Conservation (phyloP, 2,797 vertebrate genomes). For the Sitta carolinensis region DNA sequence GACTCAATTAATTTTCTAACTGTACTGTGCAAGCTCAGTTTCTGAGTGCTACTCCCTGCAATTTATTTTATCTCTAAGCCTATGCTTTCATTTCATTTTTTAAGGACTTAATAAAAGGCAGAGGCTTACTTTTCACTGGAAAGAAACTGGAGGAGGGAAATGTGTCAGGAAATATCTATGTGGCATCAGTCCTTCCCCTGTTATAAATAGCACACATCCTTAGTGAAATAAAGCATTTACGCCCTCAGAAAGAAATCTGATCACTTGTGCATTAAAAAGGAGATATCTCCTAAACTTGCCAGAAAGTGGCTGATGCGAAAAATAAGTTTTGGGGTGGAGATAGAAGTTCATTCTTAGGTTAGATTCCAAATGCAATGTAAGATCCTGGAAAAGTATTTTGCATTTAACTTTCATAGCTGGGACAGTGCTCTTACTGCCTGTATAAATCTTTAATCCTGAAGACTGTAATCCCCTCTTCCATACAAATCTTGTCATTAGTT, state of each 20-base stretch:
- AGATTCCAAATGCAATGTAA: neutral
- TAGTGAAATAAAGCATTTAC: slow-evolving; percentile 33
- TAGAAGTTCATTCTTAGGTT: slow-evolving; percentile 27
- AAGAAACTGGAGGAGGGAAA: slow-evolving; percentile 23
- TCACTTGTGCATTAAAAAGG: slow-evolving; percentile 1
- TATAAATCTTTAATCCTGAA: neutral
- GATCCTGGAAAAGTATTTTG: neutral
- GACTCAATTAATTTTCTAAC: neutral
- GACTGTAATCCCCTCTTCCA: neutral
- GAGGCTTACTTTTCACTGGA: neutral
- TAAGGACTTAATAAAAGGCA: neutral
- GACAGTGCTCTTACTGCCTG: neutral
- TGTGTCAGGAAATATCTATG: slow-evolving; percentile 27
- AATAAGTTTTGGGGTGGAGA: neutral
- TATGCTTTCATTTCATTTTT: neutral
- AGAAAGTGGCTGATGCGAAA: neutral
- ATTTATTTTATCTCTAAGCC: neutral
- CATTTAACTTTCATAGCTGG: neutral
- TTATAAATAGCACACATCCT: slow-evolving; percentile 2
- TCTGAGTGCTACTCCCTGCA: neutral
- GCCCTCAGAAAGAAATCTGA: slow-evolving; percentile 16
- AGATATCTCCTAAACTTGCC: neutral
- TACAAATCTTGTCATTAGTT: neutral
- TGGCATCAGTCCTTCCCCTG: neutral
- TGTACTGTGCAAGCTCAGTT: neutral